phyloP scores from a whole-genome alignment of 2,113 vertebrate genomes.

The Henicopernis longicauda region DNA sequence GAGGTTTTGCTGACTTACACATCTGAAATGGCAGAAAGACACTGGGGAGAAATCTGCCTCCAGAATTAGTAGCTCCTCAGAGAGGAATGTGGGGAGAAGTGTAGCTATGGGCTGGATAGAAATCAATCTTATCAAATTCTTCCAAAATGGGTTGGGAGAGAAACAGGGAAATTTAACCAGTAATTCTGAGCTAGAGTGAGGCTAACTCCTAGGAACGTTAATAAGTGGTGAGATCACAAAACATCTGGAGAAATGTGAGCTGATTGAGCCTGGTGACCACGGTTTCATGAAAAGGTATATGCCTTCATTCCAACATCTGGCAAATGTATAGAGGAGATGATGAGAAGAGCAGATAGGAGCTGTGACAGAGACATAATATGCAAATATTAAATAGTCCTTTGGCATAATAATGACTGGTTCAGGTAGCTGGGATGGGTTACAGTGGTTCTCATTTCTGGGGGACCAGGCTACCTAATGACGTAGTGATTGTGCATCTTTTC shows the following conservation, averaged over 20 bases:
- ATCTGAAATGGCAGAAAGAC: not conserved
- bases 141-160: not conserved
- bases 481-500: not conserved
- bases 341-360: conserved; percentile 29
- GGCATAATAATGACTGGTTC: not conserved
- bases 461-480: not conserved
- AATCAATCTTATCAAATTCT: not conserved
- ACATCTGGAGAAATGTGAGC: conserved; percentile 43
- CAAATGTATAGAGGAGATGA: not conserved
- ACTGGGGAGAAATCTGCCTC: not conserved
- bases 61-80: not conserved
- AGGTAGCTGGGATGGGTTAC: not conserved
- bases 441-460: not conserved
- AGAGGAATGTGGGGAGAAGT: not conserved
- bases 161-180: not conserved
- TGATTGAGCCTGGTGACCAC: not conserved
- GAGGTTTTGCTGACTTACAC: not conserved
- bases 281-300: not conserved
- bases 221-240: conserved; percentile 38
- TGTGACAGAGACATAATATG: not conserved
- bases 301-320: conserved; percentile 6
- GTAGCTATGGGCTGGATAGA: not conserved
- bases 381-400: not conserved
- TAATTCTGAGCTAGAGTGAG: not conserved
- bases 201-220: not conserved